Base-by-base conservation (phyloP, 2,797 vertebrate species). In the Hylomyscus alleni region DNA sequence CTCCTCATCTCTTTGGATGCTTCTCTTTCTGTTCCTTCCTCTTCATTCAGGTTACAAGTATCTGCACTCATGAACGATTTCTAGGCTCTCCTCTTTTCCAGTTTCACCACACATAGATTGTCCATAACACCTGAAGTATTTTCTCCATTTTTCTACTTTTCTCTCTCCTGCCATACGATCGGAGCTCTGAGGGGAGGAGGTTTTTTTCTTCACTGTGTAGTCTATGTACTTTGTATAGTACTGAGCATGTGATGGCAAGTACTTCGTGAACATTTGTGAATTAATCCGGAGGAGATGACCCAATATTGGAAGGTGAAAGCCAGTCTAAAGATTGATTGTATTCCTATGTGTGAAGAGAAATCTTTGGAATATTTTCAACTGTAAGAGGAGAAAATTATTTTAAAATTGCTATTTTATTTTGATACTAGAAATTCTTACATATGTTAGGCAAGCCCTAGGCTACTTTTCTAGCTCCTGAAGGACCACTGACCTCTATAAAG, bases 191-290 rank as follows among this genome's bases (percentile, higher is more conserved):
- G 26, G 37, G n/a, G 40, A 91, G 40, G 54, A 20, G 15, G 54
- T 93, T 96, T 95, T 92, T 96, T 95, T 69, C 56, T 91, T 97
- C 67, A 86, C 24, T 58, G 31, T 76, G 20, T 94, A 77, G 69
- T 60, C 44, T n/a, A 1, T 91, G 29, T 67, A 67, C 75, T 96
- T 89, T 93, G 31, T 75, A 73, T 40, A 94, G 37, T 83, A 15
- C 31, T 58, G 94, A 80, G 37, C 34, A 78, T 89, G 86, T 50
- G 86, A 54, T 87, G 54, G 56, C 76, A 76, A 58, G 20, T 72
- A 40, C 10, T 73, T 29, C 40, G 81, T 73, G 75, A 85, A 93
- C 58, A 65, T 54, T 40, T 94, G 80, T 95, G 77, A 94, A 92
- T 73, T 52, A 92, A 82, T 95, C 75, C 73, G 58, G 78, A 77